Evolutionary conservation across 30 jellyfish, hydroid and myxozoan species (phyloP).

Genomic region (Cassiopea xamachana): DNA sequence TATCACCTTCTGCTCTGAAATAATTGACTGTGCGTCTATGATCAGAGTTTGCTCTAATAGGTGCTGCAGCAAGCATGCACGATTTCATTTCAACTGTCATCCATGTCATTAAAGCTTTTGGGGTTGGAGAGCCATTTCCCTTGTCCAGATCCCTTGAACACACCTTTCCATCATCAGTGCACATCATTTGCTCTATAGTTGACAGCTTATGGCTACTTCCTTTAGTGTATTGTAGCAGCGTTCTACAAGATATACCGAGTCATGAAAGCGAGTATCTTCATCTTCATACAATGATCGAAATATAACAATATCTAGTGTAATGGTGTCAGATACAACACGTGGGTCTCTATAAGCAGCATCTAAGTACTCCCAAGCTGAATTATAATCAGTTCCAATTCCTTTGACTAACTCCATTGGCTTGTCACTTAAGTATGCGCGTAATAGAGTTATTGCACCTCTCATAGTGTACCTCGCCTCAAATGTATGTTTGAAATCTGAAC

Average conservation of each 20-base stretch:
- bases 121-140: conserved; percentile 45
- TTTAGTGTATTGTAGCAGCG: conserved; percentile 55
- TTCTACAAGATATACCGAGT: conserved; percentile 73
- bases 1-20: conserved; percentile 52
- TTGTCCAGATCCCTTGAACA: conserved; percentile 64
- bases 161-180: conserved; percentile 68
- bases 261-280: conserved; percentile 76
- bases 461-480: conserved; percentile 59
- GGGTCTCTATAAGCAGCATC: conserved; percentile 83
- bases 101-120: conserved; percentile 70
- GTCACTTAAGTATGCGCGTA: conserved; percentile 57
- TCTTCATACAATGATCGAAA: conserved; percentile 69
- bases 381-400: conserved; percentile 67
- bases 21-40: conserved; percentile 56
- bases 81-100: conserved; percentile 77
- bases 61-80: conserved; percentile 77
- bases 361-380: conserved; percentile 74
- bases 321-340: conserved; percentile 65
- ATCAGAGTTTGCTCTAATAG: conserved; percentile 64
- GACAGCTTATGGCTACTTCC: conserved; percentile 67
- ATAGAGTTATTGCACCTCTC: conserved; percentile 60
- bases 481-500: conserved; percentile 70
- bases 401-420: conserved; percentile 71
- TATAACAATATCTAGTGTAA: conserved; percentile 68
- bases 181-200: conserved; percentile 76